phyloP scores from a whole-genome alignment of 2,888 invertebrate species.

The Pachymerium ferrugineum region DNA sequence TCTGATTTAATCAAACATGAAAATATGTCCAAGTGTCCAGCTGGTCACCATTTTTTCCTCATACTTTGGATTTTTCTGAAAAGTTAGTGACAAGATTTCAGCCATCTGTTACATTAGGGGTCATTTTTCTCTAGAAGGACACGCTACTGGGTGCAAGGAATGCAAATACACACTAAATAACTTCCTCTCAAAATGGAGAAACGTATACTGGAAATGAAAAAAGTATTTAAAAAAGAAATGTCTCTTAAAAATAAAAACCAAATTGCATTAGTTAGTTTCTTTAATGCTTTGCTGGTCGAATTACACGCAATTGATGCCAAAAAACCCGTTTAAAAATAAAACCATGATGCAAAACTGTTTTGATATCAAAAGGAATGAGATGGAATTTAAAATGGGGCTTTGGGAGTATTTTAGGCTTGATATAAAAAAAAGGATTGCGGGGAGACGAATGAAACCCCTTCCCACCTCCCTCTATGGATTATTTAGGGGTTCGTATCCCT shows the following conservation, averaged over 20 bases:
- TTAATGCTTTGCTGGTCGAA: conserved; percentile 25
- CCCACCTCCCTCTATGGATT: no score
- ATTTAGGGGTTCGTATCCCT: no score
- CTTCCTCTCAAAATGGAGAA: neutral
- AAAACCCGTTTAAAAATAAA: conserved; percentile 15
- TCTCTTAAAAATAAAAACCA: neutral
- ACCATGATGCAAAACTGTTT: conserved; percentile 22
- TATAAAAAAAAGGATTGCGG: neutral
- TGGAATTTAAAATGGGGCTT: conserved; percentile 15
- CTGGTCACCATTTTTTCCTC: neutral
- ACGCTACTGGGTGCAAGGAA: conserved; percentile 27
- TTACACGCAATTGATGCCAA: conserved; percentile 24
- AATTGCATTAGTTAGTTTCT: neutral
- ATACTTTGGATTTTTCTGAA: neutral
- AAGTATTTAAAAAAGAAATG: neutral
- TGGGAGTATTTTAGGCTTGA: neutral
- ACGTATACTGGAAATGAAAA: neutral
- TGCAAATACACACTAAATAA: conserved; percentile 19
- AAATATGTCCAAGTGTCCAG: neutral
- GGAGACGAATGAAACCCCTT: no score
- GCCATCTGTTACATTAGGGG: conserved; percentile 26
- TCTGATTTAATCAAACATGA: neutral
- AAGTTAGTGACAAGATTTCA: conserved; percentile 20
- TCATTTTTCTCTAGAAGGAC: conserved; percentile 1
- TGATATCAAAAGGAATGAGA: conserved; percentile 23